phyloP scores from a whole-genome alignment of 2,888 invertebrate genomes.

The Diarsia rubi region DNA sequence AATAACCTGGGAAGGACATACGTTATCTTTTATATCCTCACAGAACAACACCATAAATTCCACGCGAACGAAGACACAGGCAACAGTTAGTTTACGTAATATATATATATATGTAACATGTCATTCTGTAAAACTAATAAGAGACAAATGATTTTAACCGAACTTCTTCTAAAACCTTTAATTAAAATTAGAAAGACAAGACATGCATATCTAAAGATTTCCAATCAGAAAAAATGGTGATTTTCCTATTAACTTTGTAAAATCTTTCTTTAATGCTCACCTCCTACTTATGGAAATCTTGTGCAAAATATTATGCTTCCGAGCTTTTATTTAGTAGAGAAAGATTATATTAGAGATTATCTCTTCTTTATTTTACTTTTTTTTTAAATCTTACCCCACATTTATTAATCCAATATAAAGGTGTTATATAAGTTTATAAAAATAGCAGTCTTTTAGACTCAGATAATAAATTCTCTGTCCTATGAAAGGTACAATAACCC shows the following conservation, averaged over 20 bases:
- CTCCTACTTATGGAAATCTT: background rate
- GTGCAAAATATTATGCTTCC: background rate
- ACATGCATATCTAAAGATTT: background rate
- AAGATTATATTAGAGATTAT: too few relatives aligned
- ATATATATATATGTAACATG: too few relatives aligned
- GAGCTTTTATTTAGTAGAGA: background rate
- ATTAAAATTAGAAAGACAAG: background rate
- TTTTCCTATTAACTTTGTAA: background rate
- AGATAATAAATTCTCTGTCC: slow-evolving; percentile 20
- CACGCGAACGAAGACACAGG: background rate
- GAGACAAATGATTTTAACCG: background rate
- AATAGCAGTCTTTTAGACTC: background rate
- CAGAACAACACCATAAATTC: background rate
- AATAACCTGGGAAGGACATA: background rate
- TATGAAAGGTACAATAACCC: slow-evolving; percentile 18
- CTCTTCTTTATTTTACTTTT: background rate
- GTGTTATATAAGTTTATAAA: slow-evolving; percentile 7
- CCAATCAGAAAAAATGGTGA: background rate
- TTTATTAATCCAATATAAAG: background rate
- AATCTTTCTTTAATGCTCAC: too few relatives aligned
- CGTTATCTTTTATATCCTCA: too few relatives aligned
- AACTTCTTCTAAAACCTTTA: background rate
- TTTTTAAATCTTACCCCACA: background rate
- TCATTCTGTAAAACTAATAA: background rate
- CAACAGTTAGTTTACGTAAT: background rate